Percentiles rank a stretch among this genome's conserved stretches.
Conservation (phyloP, 2,888 invertebrate genomes). For the Phyllotreta striolata region DNA sequence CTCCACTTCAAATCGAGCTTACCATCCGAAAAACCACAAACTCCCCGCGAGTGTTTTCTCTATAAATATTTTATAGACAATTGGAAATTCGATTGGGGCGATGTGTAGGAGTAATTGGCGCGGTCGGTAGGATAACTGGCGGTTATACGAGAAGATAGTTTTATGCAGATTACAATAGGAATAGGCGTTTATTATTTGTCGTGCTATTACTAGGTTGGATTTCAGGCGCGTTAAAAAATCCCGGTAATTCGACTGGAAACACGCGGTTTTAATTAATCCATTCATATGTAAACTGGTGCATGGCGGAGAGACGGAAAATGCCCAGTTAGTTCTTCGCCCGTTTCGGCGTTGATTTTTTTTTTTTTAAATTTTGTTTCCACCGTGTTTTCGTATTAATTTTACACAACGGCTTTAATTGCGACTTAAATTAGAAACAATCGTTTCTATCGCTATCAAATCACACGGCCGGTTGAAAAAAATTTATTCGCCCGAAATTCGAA, state of each 20-base stretch:
- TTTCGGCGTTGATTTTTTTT: no score
- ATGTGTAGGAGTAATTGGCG: background rate
- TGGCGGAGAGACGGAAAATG: slow-evolving; percentile 14
- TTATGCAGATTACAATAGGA: no score
- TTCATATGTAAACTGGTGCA: slow-evolving; percentile 23
- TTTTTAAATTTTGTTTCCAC: no score
- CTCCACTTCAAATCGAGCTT: no score
- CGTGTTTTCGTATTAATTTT: no score
- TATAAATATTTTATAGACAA: slow-evolving; percentile 40
- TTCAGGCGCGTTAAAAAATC: slow-evolving; percentile 6
- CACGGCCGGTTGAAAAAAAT: no score
- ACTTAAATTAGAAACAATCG: background rate
- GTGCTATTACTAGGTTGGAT: no score
- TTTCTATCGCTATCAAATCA: no score
- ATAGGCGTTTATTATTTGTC: no score
- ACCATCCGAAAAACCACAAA: slow-evolving; percentile 35
- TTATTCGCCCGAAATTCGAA: no score
- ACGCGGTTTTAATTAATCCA: slow-evolving; percentile 24
- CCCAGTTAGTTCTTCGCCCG: slow-evolving; percentile 21
- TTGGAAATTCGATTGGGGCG: slow-evolving; percentile 37
- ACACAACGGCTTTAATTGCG: slow-evolving; percentile 6
- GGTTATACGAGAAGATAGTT: no score
- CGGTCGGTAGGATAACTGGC: no score
- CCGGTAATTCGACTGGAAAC: slow-evolving; percentile 23
- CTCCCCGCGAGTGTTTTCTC: slow-evolving; percentile 33